These are phyloP conservation scores for Drosophila quinaria DNA, from an alignment of 2,888 invertebrate species.

Conservation along the genomic window DNA sequence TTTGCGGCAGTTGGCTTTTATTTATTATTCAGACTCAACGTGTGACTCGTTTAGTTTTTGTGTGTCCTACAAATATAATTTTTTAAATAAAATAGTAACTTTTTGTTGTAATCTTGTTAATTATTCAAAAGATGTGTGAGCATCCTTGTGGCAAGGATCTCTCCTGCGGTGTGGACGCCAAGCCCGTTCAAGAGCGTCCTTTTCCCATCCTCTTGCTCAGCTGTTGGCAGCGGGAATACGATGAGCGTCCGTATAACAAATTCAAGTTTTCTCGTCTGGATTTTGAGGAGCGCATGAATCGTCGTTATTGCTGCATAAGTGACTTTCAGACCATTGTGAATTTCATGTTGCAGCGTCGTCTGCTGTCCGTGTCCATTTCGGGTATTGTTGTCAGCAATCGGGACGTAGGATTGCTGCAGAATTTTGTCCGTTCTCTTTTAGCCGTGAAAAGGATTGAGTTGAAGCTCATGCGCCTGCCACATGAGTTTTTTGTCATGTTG, in stretches of 20 bases:
- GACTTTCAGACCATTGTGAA: conserved; percentile 77
- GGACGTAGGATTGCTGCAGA: conserved; percentile 45
- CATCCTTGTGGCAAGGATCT: conserved; percentile 47
- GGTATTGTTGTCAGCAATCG: conserved; percentile 47
- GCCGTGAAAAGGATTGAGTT: conserved; percentile 63
- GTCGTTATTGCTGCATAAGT: conserved; percentile 58
- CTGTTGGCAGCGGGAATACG: conserved; percentile 85
- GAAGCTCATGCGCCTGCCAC: conserved; percentile 68
- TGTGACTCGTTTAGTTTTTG: not conserved
- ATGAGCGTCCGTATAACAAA: conserved; percentile 76
- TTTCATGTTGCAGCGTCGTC: conserved; percentile 61
- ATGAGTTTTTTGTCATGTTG: conserved; percentile 70
- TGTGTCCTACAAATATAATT: not conserved
- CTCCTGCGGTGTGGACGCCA: not conserved
- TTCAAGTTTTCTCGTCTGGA: conserved; percentile 75
- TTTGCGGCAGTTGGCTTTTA: conserved; percentile 53
- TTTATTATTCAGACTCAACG: not conserved
- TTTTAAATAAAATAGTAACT: not conserved
- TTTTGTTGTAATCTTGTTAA: not conserved
- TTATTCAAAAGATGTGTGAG: conserved; percentile 60
- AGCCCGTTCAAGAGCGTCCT: conserved; percentile 17
- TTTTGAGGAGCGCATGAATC: conserved; percentile 76
- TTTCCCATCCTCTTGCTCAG: conserved; percentile 72
- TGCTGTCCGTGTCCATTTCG: conserved; percentile 53
- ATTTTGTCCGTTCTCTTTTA: conserved; percentile 62